Percentiles rank a stretch among this genome's conserved stretches.
These are phyloP conservation scores for Macrobrachium rosenbergii DNA, from an alignment of 1,140 invertebrate species.

Conservation along the genomic window DNA sequence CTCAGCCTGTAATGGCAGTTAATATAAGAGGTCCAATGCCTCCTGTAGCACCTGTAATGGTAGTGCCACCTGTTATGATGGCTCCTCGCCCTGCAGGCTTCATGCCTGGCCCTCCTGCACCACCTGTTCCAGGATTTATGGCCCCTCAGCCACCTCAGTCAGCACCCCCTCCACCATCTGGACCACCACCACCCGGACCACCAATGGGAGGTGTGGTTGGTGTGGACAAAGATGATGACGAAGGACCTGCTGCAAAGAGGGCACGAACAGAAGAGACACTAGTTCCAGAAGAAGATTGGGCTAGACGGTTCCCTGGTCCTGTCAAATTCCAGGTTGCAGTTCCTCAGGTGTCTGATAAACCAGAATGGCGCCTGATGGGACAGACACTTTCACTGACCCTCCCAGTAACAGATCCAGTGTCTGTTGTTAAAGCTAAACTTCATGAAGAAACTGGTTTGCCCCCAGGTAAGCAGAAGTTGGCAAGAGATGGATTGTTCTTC, in stretches of 20 bases:
- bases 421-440: conserved; percentile 89
- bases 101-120: conserved; percentile 51
- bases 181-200: conserved; percentile 37
- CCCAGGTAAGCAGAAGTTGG: conserved; percentile 97
- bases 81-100: conserved; percentile 62
- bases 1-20: conserved; percentile 65
- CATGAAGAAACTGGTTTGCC: conserved; percentile 93
- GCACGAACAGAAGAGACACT: conserved; percentile 92
- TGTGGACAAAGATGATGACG: conserved; percentile 72
- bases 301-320: conserved; percentile 78
- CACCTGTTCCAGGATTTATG: conserved; percentile 57
- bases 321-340: conserved; percentile 84
- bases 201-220: conserved; percentile 44
- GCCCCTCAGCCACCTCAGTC: conserved; percentile 59
- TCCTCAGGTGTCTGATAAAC: conserved; percentile 86
- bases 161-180: conserved; percentile 47
- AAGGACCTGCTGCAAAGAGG: conserved; percentile 91
- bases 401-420: conserved; percentile 84
- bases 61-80: conserved; percentile 66
- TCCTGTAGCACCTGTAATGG: conserved; percentile 67
- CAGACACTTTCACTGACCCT: conserved; percentile 86
- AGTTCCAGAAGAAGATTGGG: conserved; percentile 88
- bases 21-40: conserved; percentile 65
- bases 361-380: conserved; percentile 97
- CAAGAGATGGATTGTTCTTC: conserved; percentile 96